Evolutionary conservation across 2,888 invertebrate species (phyloP).

Genomic region (Erannis defoliaria): DNA sequence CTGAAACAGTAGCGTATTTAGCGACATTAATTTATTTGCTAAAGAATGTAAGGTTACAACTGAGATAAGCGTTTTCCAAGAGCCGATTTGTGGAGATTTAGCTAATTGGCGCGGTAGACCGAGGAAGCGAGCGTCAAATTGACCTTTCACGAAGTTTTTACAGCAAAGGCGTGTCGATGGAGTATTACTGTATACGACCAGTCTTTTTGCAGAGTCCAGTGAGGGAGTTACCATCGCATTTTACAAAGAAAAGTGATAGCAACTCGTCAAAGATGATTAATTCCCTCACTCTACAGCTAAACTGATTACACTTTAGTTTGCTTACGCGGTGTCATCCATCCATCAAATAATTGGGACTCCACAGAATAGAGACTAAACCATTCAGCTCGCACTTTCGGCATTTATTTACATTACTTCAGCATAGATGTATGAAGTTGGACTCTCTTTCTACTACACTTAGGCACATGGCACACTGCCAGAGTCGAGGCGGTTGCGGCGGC

Average conservation of each 20-base stretch:
- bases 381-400: not conserved
- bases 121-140: conserved; percentile 60
- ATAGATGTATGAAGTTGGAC: not conserved
- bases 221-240: conserved; percentile 2
- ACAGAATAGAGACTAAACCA: conserved; percentile 3
- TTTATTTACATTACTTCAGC: not conserved
- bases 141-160: conserved; percentile 67
- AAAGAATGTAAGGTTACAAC: conserved; percentile 1
- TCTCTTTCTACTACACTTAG: not conserved
- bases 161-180: conserved; percentile 58
- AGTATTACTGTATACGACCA: conserved; percentile 36
- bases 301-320: conserved; percentile 9
- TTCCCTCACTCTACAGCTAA: not conserved
- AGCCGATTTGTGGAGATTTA: conserved; percentile 36
- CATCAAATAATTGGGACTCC: conserved; percentile 45
- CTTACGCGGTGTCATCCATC: conserved; percentile 47
- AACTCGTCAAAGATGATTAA: not conserved
- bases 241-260: not conserved
- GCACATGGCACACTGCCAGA: too few relatives aligned
- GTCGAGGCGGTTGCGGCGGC: too few relatives aligned
- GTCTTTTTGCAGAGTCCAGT: not conserved
- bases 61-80: conserved; percentile 16
- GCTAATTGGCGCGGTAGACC: conserved; percentile 61
- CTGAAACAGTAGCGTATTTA: conserved; percentile 8
- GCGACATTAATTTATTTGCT: conserved; percentile 2